Percentiles rank a stretch among this genome's conserved stretches.
phyloP scores from a whole-genome alignment of 2,888 invertebrate species.

The Agrochola circellaris region DNA sequence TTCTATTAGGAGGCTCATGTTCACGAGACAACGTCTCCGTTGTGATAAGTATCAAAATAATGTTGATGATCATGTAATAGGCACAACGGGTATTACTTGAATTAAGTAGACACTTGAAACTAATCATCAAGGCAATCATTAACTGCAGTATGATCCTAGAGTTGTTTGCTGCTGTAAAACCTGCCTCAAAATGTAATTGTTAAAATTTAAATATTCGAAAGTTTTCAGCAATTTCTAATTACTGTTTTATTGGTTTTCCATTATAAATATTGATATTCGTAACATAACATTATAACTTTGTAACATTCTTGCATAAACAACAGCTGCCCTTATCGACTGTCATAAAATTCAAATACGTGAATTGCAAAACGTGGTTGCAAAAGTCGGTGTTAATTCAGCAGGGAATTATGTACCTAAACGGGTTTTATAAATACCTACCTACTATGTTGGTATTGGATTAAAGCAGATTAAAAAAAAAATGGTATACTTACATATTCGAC shows the following conservation, averaged over 20 bases:
- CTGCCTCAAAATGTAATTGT: too few species aligned
- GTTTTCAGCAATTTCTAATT: not conserved
- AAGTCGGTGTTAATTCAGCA: slow-evolving; percentile 41
- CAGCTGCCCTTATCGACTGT: slow-evolving; percentile 7
- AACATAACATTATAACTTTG: not conserved
- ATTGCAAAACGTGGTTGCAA: slow-evolving; percentile 33
- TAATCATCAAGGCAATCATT: not conserved
- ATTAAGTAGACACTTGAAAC: not conserved
- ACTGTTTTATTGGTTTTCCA: not conserved
- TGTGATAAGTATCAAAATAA: not conserved
- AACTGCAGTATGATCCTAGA: too few species aligned
- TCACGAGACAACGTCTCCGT: not conserved
- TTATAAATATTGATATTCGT: not conserved
- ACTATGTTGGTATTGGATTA: not conserved
- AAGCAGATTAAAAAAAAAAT: not conserved
- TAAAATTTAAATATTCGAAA: too few species aligned
- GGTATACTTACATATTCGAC: not conserved
- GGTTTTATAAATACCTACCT: slow-evolving; percentile 9
- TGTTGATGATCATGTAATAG: slow-evolving; percentile 1
- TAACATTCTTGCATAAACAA: not conserved
- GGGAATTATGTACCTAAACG: slow-evolving; percentile 30
- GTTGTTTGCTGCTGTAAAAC: too few species aligned
- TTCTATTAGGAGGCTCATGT: slow-evolving; percentile 8
- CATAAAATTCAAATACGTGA: slow-evolving; percentile 60
- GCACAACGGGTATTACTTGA: not conserved